Evolutionary conservation across 2,113 vertebrate genomes (phyloP), one percentile per base, ranked within the genome.

Genomic region (Fukomys damarensis): DNA sequence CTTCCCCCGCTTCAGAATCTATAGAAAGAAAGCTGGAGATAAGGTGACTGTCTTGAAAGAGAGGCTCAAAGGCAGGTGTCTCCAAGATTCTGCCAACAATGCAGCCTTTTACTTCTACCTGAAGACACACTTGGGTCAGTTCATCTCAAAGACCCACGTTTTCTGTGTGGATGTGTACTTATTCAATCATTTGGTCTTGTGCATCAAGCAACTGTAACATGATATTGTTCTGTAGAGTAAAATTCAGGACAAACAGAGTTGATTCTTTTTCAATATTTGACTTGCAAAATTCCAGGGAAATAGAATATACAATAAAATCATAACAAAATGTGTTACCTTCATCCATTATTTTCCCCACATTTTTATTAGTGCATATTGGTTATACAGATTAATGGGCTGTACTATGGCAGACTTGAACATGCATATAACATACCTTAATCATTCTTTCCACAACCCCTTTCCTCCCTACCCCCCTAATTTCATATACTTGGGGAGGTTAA

Each of bases 101-200:
- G 98, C 95, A 97, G 97, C 96, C 97, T 98, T 97, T 98, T 68
- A 96, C 97, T 98, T 96, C 96, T 95, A 97, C 97, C 97, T 76
- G n/a, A 98, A 98, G 97, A 97, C 96, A 97, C 96, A 97, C 97
- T 98, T 93, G 96, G 97, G 98, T 98, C 95, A 89, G 58, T 97
- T 97, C 95, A 86, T 81, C 96, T 96, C 91, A 93, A 91, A 92
- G 96, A 95, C 85, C 41, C 74, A 77, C n/a, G 5, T 74, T 74
- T 77, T 46, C n/a, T 74, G 10, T 77, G 43, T 49, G 14, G 46
- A 28, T 32, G 43, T 49, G 99, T 99, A 99, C 99, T 99, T 99
- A 99, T 99, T 99, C 98, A 99, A 97, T 98, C 98, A 98, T 98
- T 98, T 98, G 97, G 97, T 98, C 94, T 98, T 97, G 70, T 96